Percentiles rank a stretch among this genome's conserved stretches.
phyloP scores from a whole-genome alignment of 2,113 vertebrate genomes.

The Megaleporinus macrocephalus region DNA sequence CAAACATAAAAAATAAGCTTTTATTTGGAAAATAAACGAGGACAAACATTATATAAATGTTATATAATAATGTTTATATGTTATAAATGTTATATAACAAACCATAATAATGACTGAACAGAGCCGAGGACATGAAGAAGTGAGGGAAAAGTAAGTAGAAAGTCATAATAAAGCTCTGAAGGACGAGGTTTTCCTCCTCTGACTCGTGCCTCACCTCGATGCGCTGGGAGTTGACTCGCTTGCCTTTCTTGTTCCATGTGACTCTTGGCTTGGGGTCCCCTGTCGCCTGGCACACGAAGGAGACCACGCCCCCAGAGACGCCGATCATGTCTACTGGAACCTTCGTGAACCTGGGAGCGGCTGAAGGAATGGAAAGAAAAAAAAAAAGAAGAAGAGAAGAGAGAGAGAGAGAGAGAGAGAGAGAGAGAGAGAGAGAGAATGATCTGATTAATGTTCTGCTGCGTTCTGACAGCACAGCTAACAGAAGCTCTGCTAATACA shows the following conservation, averaged over 20 bases:
- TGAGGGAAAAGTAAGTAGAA: too few species aligned
- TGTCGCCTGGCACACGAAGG: conserved; percentile 96
- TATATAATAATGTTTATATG: too few species aligned
- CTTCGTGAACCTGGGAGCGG: conserved; percentile 87
- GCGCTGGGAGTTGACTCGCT: conserved; percentile 96
- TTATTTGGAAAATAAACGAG: too few species aligned
- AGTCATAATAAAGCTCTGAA: too few species aligned
- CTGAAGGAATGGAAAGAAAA: conserved; percentile 54
- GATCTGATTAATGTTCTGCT: conserved; percentile 5
- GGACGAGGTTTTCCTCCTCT: background rate
- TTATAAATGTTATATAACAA: too few species aligned
- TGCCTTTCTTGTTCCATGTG: conserved; percentile 98
- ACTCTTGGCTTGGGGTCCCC: conserved; percentile 95
- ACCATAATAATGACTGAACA: too few species aligned
- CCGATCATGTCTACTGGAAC: conserved; percentile 95
- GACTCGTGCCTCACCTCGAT: conserved; percentile 86
- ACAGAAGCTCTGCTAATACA: conserved; percentile 4
- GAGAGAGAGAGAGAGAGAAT: background rate
- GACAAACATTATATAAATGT: too few species aligned
- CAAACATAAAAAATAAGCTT: too few species aligned
- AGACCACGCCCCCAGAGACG: conserved; percentile 94
- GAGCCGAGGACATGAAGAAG: too few species aligned
- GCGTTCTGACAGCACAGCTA: background rate
- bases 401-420: background rate
- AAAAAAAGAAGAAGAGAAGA: background rate